These are phyloP conservation scores for Geococcyx californianus DNA, from an alignment of 2,113 vertebrate species.

Conservation along the genomic window DNA sequence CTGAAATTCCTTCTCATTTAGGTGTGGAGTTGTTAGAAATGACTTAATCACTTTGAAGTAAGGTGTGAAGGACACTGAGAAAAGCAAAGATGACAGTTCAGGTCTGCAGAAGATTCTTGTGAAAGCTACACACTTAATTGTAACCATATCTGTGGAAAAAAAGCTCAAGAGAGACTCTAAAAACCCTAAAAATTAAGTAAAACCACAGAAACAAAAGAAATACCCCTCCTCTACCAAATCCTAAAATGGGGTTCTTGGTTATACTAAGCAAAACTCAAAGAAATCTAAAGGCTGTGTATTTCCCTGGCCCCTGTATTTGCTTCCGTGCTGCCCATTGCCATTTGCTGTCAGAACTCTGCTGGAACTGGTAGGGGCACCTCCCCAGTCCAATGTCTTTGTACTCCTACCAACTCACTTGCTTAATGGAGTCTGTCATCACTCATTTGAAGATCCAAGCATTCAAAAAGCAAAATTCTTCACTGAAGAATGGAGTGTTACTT, in stretches of 20 bases:
- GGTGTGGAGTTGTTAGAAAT: rapidly evolving
- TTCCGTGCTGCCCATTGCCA: not conserved
- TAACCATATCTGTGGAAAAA: not conserved
- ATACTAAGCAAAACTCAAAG: not conserved
- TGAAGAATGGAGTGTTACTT: slow-evolving; percentile 17
- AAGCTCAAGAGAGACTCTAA: not conserved
- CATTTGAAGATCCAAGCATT: not conserved
- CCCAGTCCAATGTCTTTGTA: not conserved
- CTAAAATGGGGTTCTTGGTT: not conserved
- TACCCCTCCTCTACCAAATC: too few relatives aligned
- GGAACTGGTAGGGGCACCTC: not conserved
- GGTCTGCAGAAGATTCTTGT: not conserved
- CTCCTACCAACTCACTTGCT: not conserved
- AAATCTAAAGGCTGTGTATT: not conserved
- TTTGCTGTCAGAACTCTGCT: not conserved
- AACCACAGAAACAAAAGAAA: not conserved
- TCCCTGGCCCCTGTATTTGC: not conserved
- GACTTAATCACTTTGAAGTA: not conserved
- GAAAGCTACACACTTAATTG: not conserved
- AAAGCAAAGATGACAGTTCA: not conserved
- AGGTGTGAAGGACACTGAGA: not conserved
- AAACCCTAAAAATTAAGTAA: not conserved
- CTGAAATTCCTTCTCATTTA: not conserved
- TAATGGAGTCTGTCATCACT: not conserved
- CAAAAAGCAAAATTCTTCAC: slow-evolving; percentile 21